phyloP scores from a whole-genome alignment of 2,888 invertebrate species.

The Nematopogon swammerdamellus region DNA sequence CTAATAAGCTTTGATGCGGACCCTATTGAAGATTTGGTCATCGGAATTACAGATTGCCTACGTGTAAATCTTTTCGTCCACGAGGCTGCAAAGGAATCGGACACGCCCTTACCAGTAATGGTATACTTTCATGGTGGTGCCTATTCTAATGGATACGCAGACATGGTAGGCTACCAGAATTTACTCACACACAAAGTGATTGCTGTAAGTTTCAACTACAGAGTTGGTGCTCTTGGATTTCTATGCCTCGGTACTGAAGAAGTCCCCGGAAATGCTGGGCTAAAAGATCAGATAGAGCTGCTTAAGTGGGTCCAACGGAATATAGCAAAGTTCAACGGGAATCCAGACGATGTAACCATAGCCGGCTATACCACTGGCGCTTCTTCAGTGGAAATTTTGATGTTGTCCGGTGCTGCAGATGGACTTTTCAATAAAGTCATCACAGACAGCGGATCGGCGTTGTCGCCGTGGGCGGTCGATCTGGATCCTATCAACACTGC shows the following conservation, averaged over 20 bases:
- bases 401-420: conserved; percentile 27
- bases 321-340: conserved; percentile 75
- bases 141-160: conserved; percentile 33
- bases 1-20: conserved; percentile 25
- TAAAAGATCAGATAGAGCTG: conserved; percentile 81
- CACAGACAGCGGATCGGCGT: conserved; percentile 40
- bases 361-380: conserved; percentile 82
- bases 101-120: conserved; percentile 33
- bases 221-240: conserved; percentile 70
- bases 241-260: conserved; percentile 58
- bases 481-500: conserved; percentile 37
- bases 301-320: conserved; percentile 73
- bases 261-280: conserved; percentile 78
- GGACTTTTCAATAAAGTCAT: conserved; percentile 37
- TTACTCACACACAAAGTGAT: conserved; percentile 65
- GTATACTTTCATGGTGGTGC: conserved; percentile 44
- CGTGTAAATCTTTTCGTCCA: conserved; percentile 31
- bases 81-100: conserved; percentile 21
- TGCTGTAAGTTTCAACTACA: conserved; percentile 65
- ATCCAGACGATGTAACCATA: conserved; percentile 72
- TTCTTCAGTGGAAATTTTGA: conserved; percentile 40
- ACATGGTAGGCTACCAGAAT: conserved; percentile 51
- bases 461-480: conserved; percentile 36
- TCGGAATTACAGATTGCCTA: conserved; percentile 37
- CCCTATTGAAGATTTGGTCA: conserved; percentile 21